A percentile compares a stretch with the other conserved stretches of the same genome.
Evolutionary conservation across 2,888 invertebrate species (phyloP).

Genomic region (Leptogaster cylindrica): DNA sequence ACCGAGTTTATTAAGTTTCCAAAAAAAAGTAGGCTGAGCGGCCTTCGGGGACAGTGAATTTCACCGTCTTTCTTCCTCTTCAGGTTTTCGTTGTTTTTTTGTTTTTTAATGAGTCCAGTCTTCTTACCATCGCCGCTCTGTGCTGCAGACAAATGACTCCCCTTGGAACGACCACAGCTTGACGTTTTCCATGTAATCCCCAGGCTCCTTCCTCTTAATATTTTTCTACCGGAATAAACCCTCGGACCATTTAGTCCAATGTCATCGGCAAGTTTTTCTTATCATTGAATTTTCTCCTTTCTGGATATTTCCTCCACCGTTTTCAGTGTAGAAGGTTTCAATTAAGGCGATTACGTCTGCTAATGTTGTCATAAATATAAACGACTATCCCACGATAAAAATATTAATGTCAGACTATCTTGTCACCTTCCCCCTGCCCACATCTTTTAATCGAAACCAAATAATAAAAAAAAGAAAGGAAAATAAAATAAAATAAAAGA

Average conservation of each 20-base stretch:
- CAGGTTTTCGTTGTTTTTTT: not conserved
- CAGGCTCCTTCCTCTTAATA: conserved; percentile 35
- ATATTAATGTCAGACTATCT: conserved; percentile 29
- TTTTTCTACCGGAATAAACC: conserved; percentile 38
- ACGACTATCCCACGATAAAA: conserved; percentile 39
- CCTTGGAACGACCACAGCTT: conserved; percentile 39
- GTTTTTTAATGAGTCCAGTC: not conserved
- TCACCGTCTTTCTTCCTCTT: not conserved
- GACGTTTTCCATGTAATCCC: conserved; percentile 33
- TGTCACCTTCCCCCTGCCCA: conserved; percentile 36
- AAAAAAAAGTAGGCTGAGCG: conserved; percentile 6
- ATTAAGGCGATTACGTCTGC: conserved; percentile 40
- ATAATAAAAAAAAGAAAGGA: not conserved
- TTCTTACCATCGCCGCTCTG: not conserved
- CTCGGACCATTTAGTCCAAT: conserved; percentile 39
- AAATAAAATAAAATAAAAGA: not conserved
- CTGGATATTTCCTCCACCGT: not conserved
- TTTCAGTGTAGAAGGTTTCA: conserved; percentile 33
- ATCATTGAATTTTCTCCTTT: not conserved
- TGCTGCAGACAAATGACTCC: conserved; percentile 35
- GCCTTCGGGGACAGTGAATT: conserved; percentile 3
- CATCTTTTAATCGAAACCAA: conserved; percentile 29
- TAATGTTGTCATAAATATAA: conserved; percentile 37
- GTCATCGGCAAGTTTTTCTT: conserved; percentile 41
- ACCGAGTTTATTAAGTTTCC: conserved; percentile 34